Conservation (phyloP, 1,140 invertebrate genomes). For the Atta colombica region DNA sequence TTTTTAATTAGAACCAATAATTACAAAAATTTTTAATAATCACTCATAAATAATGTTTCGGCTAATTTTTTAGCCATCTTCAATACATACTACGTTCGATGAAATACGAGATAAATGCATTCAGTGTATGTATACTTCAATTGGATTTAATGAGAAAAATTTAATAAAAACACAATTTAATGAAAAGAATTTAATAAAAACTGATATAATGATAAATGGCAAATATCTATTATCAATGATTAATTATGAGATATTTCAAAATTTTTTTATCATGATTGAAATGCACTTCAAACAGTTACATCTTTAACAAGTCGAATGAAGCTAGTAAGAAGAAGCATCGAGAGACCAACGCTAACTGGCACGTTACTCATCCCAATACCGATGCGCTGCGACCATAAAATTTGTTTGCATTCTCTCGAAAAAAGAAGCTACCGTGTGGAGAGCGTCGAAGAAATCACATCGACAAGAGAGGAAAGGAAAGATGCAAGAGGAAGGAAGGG, state of each 20-base stretch:
- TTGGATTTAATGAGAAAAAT: too few relatives aligned
- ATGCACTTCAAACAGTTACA: not conserved
- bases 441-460: slow-evolving; percentile 65
- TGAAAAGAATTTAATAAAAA: slow-evolving; percentile 9
- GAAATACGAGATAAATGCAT: too few relatives aligned
- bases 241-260: not conserved
- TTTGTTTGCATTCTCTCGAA: slow-evolving; percentile 75
- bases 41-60: too few relatives aligned
- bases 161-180: not conserved
- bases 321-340: slow-evolving; percentile 67
- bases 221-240: not conserved
- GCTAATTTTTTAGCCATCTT: too few relatives aligned
- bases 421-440: slow-evolving; percentile 68
- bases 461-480: slow-evolving; percentile 68
- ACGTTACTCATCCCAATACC: slow-evolving; percentile 59
- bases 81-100: too few relatives aligned
- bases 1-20: too few relatives aligned
- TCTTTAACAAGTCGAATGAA: slow-evolving; percentile 8
- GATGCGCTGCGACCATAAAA: slow-evolving; percentile 65
- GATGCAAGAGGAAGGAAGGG: slow-evolving; percentile 29
- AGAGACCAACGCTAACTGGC: slow-evolving; percentile 62
- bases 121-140: too few relatives aligned
- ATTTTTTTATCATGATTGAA: not conserved
- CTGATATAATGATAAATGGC: not conserved
- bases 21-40: too few relatives aligned